Evolutionary conservation across 2,797 vertebrate genomes (phyloP).

Genomic region (Poecile montanus): DNA sequence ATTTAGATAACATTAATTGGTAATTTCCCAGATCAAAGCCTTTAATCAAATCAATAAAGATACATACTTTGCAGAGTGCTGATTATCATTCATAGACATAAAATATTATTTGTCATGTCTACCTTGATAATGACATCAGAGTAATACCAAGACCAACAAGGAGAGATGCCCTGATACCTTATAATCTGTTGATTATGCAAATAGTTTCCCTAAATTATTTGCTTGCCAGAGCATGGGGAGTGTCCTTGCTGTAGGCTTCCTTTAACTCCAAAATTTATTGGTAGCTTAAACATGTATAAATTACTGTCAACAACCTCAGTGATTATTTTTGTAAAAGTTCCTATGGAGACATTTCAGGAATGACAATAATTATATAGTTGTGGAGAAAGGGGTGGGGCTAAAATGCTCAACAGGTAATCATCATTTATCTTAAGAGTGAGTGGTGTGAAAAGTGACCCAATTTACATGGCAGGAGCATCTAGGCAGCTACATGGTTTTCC

Average conservation of each 20-base stretch:
- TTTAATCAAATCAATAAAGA: conserved; percentile 62
- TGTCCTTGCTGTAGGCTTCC: background rate
- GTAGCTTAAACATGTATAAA: background rate
- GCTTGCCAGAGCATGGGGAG: background rate
- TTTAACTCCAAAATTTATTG: background rate
- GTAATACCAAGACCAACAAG: background rate
- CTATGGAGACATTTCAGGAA: background rate
- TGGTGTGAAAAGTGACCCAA: background rate
- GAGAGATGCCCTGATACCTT: background rate
- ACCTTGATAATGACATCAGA: conserved; percentile 26
- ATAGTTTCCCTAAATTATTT: background rate
- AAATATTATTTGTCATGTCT: conserved; percentile 48
- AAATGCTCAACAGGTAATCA: background rate
- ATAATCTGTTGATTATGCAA: background rate
- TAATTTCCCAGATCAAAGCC: conserved; percentile 61
- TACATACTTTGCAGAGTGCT: background rate
- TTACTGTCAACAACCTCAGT: background rate
- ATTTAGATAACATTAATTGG: conserved; percentile 62
- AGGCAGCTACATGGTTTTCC: background rate
- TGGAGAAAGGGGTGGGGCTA: background rate
- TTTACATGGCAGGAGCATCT: background rate
- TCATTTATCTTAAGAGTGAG: background rate
- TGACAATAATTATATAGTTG: background rate
- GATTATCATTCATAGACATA: conserved; percentile 31
- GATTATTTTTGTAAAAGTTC: background rate